Evolutionary conservation across 2,888 invertebrate species (phyloP).

Genomic region (Formica aserva): DNA sequence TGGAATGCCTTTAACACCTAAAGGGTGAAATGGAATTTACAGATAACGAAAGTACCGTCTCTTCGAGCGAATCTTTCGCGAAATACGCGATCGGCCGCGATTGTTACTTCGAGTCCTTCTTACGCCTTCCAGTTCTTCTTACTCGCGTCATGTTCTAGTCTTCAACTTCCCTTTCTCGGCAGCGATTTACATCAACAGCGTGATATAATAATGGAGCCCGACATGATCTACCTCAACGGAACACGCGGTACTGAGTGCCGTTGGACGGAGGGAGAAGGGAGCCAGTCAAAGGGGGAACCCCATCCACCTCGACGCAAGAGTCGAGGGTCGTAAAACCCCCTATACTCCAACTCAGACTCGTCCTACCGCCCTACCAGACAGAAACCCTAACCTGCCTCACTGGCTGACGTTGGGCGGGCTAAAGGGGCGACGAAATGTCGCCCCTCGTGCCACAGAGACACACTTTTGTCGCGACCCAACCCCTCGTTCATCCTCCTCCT

Average conservation of each 20-base stretch:
- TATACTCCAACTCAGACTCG: conserved; percentile 70
- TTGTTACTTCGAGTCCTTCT: conserved; percentile 35
- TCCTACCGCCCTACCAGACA: conserved; percentile 76
- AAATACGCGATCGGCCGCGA: conserved; percentile 40
- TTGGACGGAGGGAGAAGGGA: conserved; percentile 44
- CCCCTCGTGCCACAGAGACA: conserved; percentile 82
- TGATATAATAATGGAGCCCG: conserved; percentile 79
- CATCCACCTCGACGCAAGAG: conserved; percentile 66
- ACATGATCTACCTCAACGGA: conserved; percentile 76
- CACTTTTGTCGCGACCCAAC: conserved; percentile 76
- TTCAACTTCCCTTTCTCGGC: conserved; percentile 50
- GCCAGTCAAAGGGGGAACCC: conserved; percentile 62
- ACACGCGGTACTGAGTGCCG: conserved; percentile 56
- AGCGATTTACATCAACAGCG: conserved; percentile 50
- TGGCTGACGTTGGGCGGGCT: conserved; percentile 76
- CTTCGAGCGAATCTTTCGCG: conserved; percentile 53
- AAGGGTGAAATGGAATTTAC: conserved; percentile 27
- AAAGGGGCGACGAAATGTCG: conserved; percentile 72
- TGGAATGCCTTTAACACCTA: background rate
- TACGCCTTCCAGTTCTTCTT: conserved; percentile 33
- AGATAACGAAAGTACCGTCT: conserved; percentile 17
- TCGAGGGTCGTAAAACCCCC: conserved; percentile 82
- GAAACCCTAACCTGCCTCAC: conserved; percentile 79
- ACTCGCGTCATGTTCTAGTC: conserved; percentile 60
- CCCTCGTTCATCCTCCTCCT: conserved; percentile 58